A percentile compares a stretch with the other conserved stretches of the same genome.
Evolutionary conservation across 2,888 invertebrate species (phyloP).

Genomic region (Xestoiulus laeticollis): DNA sequence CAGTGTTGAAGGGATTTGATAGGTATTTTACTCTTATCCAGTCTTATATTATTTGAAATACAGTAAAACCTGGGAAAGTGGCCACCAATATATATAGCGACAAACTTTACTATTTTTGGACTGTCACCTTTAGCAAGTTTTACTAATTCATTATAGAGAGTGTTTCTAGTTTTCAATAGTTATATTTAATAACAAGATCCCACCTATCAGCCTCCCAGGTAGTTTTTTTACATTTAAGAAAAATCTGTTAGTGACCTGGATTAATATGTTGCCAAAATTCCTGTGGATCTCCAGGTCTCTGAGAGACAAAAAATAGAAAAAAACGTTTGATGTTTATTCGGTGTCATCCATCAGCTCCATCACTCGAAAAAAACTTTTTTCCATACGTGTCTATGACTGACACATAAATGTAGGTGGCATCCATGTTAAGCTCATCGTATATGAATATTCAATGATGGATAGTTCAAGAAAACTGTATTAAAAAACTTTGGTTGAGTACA

Average conservation of each 20-base stretch:
- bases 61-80: too few species aligned
- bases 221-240: too few species aligned
- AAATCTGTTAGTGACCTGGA: neutral
- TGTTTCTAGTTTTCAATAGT: too few species aligned
- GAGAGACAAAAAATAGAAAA: neutral
- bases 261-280: conserved; percentile 8
- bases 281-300: neutral
- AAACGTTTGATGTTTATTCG: neutral
- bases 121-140: too few species aligned
- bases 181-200: too few species aligned
- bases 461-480: neutral
- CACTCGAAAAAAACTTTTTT: neutral
- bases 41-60: too few species aligned
- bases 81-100: too few species aligned
- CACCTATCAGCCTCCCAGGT: too few species aligned
- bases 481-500: neutral
- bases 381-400: neutral
- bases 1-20: too few species aligned
- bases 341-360: conserved; percentile 43
- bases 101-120: too few species aligned
- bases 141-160: too few species aligned
- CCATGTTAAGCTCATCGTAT: neutral
- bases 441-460: neutral
- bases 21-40: too few species aligned
- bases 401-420: conserved; percentile 12